These are phyloP conservation scores for Hirudinaria manillensis DNA, from an alignment of 2,888 invertebrate genomes.

Conservation along the genomic window DNA sequence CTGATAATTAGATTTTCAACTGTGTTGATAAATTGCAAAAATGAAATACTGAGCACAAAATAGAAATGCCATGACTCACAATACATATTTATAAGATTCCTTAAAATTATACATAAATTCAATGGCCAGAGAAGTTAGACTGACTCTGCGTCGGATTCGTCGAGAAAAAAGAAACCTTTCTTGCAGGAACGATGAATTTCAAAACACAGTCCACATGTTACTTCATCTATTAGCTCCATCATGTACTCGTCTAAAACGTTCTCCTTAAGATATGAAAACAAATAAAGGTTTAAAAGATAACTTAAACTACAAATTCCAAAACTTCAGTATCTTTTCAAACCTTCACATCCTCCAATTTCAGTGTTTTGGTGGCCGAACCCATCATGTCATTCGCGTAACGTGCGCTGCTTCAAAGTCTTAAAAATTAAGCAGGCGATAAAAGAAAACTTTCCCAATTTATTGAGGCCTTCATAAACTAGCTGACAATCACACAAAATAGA, in stretches of 20 bases:
- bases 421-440: too few relatives aligned
- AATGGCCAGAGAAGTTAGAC: constrained; percentile 27
- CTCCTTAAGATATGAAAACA: not conserved
- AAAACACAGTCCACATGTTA: constrained; percentile 68
- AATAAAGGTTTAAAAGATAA: not conserved
- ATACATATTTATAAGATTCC: not conserved
- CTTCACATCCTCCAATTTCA: constrained; percentile 9
- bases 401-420: too few relatives aligned
- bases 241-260: constrained; percentile 43
- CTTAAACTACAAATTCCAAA: not conserved
- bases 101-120: not conserved
- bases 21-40: too few relatives aligned
- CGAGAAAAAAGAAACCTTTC: constrained; percentile 62
- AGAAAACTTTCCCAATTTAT: too few relatives aligned
- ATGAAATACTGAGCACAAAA: not conserved
- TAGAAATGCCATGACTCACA: not conserved
- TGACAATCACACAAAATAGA: too few relatives aligned
- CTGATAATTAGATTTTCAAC: too few relatives aligned
- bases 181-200: constrained; percentile 68
- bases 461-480: too few relatives aligned
- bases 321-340: not conserved
- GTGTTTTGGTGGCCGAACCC: not conserved
- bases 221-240: constrained; percentile 69
- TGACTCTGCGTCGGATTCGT: constrained; percentile 54
- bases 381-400: not conserved